Evolutionary conservation across 2,113 vertebrate species (phyloP).

Genomic region (Sus scrofa): DNA sequence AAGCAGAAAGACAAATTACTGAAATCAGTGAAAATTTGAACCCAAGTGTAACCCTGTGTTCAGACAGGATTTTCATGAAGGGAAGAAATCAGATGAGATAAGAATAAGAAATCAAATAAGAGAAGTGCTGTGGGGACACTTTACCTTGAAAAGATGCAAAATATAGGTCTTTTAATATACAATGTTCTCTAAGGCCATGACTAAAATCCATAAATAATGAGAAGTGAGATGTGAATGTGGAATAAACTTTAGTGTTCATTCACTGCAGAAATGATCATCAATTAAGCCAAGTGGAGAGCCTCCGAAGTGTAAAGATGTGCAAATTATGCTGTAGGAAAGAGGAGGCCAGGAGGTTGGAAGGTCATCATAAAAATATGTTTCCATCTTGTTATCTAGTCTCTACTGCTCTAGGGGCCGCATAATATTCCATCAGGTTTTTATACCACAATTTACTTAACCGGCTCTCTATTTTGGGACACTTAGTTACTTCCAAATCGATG

Average conservation of each 20-base stretch:
- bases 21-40: not conserved
- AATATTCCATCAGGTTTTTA: not conserved
- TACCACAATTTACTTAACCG: not conserved
- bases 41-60: not conserved
- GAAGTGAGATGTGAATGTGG: not conserved
- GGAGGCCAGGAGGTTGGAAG: not conserved
- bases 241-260: not conserved
- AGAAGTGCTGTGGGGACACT: not conserved
- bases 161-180: not conserved
- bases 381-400: not conserved
- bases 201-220: constrained; percentile 57
- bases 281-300: not conserved
- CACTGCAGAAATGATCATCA: not conserved
- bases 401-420: not conserved
- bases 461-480: constrained; percentile 6
- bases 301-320: not conserved
- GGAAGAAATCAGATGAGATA: not conserved
- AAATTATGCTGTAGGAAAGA: not conserved
- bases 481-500: not conserved
- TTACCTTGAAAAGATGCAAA: not conserved
- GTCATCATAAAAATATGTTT: not conserved
- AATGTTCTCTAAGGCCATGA: not conserved
- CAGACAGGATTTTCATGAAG: constrained; percentile 21
- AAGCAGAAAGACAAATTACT: not conserved
- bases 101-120: not conserved